A percentile compares a stretch with the other conserved stretches of the same genome.
Conservation (phyloP, 1,140 invertebrate genomes). For the Phortica variegata region DNA sequence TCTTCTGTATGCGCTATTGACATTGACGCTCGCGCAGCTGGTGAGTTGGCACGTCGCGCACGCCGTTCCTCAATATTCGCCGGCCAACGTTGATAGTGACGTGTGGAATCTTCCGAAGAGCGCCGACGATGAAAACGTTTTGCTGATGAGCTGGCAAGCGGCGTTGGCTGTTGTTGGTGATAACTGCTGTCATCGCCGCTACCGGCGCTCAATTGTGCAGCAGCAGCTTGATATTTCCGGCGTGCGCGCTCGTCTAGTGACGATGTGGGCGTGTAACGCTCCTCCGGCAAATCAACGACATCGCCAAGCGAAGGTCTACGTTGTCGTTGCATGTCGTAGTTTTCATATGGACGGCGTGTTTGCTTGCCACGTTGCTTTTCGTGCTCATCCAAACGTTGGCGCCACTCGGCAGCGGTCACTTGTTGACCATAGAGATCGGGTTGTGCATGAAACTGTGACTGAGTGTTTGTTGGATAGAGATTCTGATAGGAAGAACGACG, state of each 20-base stretch:
- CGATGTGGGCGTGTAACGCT: slow-evolving; percentile 33
- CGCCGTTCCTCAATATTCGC: slow-evolving; percentile 52
- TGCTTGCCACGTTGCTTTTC: slow-evolving; percentile 36
- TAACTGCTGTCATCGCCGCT: slow-evolving; percentile 44
- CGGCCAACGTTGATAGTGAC: slow-evolving; percentile 45
- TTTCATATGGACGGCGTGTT: slow-evolving; percentile 28
- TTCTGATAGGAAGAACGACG: slow-evolving; percentile 62
- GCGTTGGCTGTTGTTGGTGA: slow-evolving; percentile 20
- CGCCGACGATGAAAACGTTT: slow-evolving; percentile 48
- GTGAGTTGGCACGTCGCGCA: slow-evolving; percentile 52
- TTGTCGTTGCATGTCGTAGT: slow-evolving; percentile 33
- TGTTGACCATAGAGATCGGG: slow-evolving; percentile 49
- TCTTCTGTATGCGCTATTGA: slow-evolving; percentile 32
- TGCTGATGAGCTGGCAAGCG: slow-evolving; percentile 11
- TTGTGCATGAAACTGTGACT: slow-evolving; percentile 40
- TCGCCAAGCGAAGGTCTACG: slow-evolving; percentile 37
- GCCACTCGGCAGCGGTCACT: slow-evolving; percentile 49
- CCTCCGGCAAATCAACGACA: slow-evolving; percentile 29
- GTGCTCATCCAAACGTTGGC: slow-evolving; percentile 39
- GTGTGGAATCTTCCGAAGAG: slow-evolving; percentile 48
- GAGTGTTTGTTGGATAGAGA: slow-evolving; percentile 23
- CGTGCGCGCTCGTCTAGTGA: slow-evolving; percentile 40
- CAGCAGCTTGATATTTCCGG: slow-evolving; percentile 20
- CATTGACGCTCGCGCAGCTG: slow-evolving; percentile 33
- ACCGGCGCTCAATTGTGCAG: slow-evolving; percentile 15